Base-by-base conservation (phyloP, 1,140 invertebrate genomes). In the Aphelenchoides fujianensis region DNA sequence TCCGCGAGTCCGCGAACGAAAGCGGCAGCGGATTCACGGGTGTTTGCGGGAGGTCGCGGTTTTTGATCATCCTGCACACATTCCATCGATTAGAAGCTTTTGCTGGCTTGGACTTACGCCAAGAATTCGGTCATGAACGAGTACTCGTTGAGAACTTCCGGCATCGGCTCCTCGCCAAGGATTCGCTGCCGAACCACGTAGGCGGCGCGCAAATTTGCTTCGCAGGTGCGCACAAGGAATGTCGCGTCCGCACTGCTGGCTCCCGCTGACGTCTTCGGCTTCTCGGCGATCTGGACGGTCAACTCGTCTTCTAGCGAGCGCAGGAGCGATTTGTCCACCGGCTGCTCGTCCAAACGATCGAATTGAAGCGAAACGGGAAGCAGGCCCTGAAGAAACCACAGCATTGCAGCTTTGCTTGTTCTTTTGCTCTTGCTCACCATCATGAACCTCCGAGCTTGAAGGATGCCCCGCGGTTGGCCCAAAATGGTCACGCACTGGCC, bases 361-460 rank as follows among this genome's bases (percentile, higher is more conserved):
- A 77, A 77, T 41, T 79, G 76, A 5, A 77, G n/a, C 32, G 64
- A 54, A 7, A 75, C 72, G 5, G 75, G 75, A 23, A 77, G 67
- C 16, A 77, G 59, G 41, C 75, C 74, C 74, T 76, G 35, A 19
- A 75, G 67, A n/a, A n/a, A 48, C 9, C 27, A 75, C 27, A 63
- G 9, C 31, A 34, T 19, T 23, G 28, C 19, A n/a, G n/a, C n/a
- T n/a, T 37, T 35, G 5, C 30, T 36, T 0, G 3, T 69, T 27
- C 19, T 54, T 23, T 2, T 19, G 19, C n/a, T 7, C 28, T 3
- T 9, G 34, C 41, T 69, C 34, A 75, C 74, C 27, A 66, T 77
- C 37, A 77, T 27, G 62, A 67, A 77, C 27, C 64, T 71, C 41
- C 77, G 41, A 12, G 76, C 76, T 27, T 61, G 36, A 31, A 77